Conservation (phyloP, 2,113 vertebrate genomes). For the Ammospiza nelsoni region DNA sequence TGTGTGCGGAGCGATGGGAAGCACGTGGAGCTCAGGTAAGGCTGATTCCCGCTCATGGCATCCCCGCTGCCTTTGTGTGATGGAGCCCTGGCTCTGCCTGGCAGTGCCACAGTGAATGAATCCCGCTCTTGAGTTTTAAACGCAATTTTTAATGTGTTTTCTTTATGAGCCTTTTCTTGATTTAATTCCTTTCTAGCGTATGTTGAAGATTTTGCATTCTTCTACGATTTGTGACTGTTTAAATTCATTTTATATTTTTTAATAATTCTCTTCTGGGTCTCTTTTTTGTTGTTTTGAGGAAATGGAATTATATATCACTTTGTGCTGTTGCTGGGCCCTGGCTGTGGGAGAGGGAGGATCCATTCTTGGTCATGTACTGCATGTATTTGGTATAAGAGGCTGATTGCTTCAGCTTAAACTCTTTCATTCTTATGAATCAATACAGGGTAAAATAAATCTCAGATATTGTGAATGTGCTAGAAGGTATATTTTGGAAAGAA, state of each 20-base stretch:
- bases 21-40: constrained; percentile 87
- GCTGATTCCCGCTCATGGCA: not conserved
- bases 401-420: not conserved
- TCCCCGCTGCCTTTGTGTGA: not conserved
- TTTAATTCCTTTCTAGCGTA: not conserved
- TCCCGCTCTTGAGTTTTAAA: not conserved
- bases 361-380: not conserved
- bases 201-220: not conserved
- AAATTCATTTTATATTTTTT: not conserved
- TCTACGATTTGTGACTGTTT: not conserved
- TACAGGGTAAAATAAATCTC: not conserved
- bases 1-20: constrained; percentile 89
- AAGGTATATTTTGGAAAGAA: not conserved
- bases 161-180: not conserved
- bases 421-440: not conserved
- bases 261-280: not conserved
- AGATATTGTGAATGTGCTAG: not conserved
- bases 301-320: not conserved
- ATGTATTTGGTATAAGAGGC: not conserved
- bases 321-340: not conserved
- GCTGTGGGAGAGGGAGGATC: not conserved
- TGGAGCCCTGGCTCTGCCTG: not conserved
- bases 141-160: not conserved
- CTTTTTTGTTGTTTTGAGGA: not conserved
- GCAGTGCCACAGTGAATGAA: not conserved